A percentile compares a stretch with the other conserved stretches of the same genome.
phyloP scores from a whole-genome alignment of 2,113 vertebrate species.

The Zapornia atra region DNA sequence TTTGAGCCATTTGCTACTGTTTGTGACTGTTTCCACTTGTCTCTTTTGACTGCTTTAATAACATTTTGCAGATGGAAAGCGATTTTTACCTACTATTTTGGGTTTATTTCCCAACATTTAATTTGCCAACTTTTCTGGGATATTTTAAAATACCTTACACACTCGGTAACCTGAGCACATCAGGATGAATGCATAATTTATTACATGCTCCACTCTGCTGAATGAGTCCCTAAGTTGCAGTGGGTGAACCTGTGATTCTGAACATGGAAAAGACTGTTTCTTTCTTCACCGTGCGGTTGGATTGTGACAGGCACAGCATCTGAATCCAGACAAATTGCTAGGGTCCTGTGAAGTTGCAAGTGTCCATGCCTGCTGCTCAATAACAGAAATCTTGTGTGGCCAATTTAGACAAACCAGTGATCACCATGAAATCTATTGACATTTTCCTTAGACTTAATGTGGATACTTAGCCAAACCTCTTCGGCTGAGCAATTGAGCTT shows the following conservation, averaged over 20 bases:
- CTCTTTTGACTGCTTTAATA: neutral
- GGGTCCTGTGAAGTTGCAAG: neutral
- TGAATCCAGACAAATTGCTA: conserved; percentile 11
- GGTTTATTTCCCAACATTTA: neutral
- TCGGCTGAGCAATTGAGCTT: conserved; percentile 17
- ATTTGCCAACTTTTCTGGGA: neutral
- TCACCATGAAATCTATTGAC: conserved; percentile 20
- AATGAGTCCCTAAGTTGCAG: neutral
- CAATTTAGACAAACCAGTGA: conserved; percentile 16
- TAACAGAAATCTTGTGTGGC: neutral
- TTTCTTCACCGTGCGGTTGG: neutral
- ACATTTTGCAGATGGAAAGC: neutral
- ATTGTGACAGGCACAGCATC: neutral
- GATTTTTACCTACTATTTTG: neutral
- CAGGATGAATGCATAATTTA: neutral
- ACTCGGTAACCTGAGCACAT: neutral
- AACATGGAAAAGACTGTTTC: neutral
- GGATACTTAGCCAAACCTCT: conserved; percentile 52
- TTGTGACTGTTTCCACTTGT: neutral
- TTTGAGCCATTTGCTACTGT: neutral
- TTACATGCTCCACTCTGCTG: neutral
- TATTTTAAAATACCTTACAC: neutral
- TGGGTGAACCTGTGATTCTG: neutral
- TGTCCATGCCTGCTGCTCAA: neutral
- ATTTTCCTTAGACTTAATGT: neutral